Base-by-base conservation (phyloP, 2,113 vertebrate genomes). In the Casuarius casuarius region DNA sequence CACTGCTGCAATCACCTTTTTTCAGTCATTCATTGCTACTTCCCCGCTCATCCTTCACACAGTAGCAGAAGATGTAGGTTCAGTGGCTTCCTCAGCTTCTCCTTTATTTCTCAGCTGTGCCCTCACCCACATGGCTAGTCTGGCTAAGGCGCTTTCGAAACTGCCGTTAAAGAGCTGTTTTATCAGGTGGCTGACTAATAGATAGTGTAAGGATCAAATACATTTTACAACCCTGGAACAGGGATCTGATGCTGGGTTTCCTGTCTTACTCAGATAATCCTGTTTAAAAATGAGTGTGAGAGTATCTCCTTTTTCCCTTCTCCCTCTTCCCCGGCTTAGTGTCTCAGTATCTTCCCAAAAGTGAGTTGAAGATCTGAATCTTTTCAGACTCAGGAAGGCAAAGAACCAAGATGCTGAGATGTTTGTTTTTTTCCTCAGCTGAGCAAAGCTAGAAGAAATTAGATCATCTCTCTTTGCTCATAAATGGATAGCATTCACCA, bases 61-160 rank as follows among this genome's bases (percentile, higher is more conserved):
- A 76, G 59, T 1, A 59, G 8, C 25, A 58, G 25, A n/a, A 74
- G 11, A 75, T 52, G 13, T 9, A 73, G 3, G 6, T 62, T 83
- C 4, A n/a, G 38, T 26, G 28, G 1, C 20, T 6, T 49, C 5
- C 18, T 74, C 31, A 65, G 10, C 17, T 85, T 77, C 51, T 72
- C 56, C 7, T 62, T 90, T 2, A 1, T 66, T 74, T 90, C 33
- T 91, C 25, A 91, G 25, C 16, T 63, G 18, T 52, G 22, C 7
- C 8, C 26, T 84, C 52, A 80, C 25, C 23, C 4, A 3, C 0
- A 0, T 3, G 10, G 7, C 6, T 25, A 65, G 15, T 4, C 9
- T 51, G 35, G 42, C 12, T 79, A 48, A 48, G 46, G 46, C 46
- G 19, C 46, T 48, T 48, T 48, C 46, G 9, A 48, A 52, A 61